A percentile compares a stretch with the other conserved stretches of the same genome.
phyloP scores from a whole-genome alignment of 2,113 vertebrate species.

The Camelus bactrianus region DNA sequence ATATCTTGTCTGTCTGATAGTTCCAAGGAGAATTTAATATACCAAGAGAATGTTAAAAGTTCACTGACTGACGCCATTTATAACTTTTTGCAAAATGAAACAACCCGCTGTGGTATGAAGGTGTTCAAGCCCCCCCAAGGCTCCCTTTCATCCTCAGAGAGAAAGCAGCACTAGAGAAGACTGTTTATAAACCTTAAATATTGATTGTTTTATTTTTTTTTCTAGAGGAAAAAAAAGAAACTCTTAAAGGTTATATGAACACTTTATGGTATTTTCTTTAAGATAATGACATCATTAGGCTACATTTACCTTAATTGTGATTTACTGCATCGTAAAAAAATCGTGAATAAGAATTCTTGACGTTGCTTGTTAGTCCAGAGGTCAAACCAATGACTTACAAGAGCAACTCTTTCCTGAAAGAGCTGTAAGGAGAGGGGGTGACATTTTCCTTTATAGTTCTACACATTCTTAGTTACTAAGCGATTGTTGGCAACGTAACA shows the following conservation, averaged over 20 bases:
- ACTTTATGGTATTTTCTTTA: constrained; percentile 49
- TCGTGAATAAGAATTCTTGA: constrained; percentile 88
- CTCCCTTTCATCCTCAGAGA: background rate
- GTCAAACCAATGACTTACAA: constrained; percentile 93
- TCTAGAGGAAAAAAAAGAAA: background rate
- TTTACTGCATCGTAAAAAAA: constrained; percentile 88
- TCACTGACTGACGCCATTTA: background rate
- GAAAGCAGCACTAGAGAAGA: background rate
- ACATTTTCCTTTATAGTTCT: background rate
- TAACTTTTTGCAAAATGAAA: constrained; percentile 1
- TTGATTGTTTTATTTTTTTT: background rate
- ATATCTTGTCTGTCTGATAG: background rate
- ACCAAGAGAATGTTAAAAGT: constrained; percentile 8
- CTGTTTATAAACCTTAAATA: background rate
- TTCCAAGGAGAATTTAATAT: background rate
- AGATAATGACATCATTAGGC: background rate
- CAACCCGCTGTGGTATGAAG: background rate
- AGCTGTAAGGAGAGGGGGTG: constrained; percentile 82
- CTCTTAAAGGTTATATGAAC: constrained; percentile 45
- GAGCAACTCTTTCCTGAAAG: constrained; percentile 92
- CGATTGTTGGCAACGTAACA: background rate
- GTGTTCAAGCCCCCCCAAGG: background rate
- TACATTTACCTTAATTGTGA: constrained; percentile 91
- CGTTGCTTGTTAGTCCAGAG: constrained; percentile 93
- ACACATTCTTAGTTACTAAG: constrained; percentile 51